These are phyloP conservation scores for Cygnus atratus DNA, from an alignment of 2,113 vertebrate species.

Conservation along the genomic window DNA sequence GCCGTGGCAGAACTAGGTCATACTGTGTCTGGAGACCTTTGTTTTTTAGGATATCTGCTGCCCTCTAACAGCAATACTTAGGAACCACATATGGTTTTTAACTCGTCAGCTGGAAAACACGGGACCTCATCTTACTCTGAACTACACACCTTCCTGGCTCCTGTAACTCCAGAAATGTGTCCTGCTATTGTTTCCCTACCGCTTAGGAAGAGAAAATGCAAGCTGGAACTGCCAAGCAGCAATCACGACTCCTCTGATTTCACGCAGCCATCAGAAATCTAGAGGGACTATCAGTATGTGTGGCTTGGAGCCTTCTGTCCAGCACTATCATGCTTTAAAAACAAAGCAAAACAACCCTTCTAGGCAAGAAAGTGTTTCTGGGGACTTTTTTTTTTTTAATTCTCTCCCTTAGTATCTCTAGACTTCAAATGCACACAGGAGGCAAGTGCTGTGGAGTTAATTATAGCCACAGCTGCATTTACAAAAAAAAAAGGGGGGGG, in stretches of 20 bases:
- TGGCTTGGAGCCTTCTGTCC: neutral
- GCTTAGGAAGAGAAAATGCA: neutral
- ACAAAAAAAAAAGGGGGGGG: neutral
- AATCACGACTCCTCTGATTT: neutral
- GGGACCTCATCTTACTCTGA: neutral
- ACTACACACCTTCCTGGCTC: neutral
- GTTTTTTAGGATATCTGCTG: conserved; percentile 8
- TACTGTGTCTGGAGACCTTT: neutral
- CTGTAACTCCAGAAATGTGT: accelerated
- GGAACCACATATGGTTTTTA: neutral
- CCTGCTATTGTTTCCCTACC: accelerated
- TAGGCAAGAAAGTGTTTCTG: neutral
- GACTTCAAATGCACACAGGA: neutral
- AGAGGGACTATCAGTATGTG: neutral
- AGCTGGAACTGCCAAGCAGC: neutral
- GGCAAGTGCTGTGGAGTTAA: neutral
- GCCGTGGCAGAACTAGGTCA: neutral
- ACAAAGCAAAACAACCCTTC: neutral
- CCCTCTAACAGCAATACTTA: conserved; percentile 34
- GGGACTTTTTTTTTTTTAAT: neutral
- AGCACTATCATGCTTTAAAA: neutral
- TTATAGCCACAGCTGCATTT: neutral
- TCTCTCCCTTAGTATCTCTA: neutral
- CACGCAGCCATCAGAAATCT: neutral
- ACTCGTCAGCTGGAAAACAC: neutral